Conservation (phyloP, 1,140 invertebrate genomes). For the Rhagoletis zephyria region DNA sequence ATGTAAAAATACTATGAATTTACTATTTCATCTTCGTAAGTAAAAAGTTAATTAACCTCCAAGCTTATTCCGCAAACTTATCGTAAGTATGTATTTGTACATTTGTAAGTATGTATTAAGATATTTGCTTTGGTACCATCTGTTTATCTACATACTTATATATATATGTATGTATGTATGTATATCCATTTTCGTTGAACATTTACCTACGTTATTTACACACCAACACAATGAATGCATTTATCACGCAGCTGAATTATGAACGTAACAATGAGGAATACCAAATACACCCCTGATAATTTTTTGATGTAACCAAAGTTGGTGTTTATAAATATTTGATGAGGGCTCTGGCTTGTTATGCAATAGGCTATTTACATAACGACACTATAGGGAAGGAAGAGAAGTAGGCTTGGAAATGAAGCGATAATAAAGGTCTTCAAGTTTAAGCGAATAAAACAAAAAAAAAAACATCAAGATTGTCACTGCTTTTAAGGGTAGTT, state of each 20-base stretch:
- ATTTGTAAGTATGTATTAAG: too few species aligned
- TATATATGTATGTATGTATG: too few species aligned
- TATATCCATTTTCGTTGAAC: not conserved
- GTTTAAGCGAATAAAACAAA: not conserved
- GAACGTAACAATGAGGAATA: not conserved
- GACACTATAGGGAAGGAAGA: constrained; percentile 27
- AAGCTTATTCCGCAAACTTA: too few species aligned
- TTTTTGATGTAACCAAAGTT: constrained; percentile 49
- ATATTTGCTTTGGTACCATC: too few species aligned
- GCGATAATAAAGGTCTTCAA: not conserved
- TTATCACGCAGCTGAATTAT: constrained; percentile 30
- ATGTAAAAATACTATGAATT: too few species aligned
- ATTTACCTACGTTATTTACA: constrained; percentile 28
- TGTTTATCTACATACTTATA: too few species aligned
- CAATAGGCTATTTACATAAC: constrained; percentile 49
- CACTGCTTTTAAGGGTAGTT: not conserved
- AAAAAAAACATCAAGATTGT: not conserved
- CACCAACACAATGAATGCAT: not conserved
- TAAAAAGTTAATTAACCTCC: too few species aligned
- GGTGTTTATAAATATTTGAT: constrained; percentile 47
- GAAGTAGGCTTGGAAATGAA: not conserved
- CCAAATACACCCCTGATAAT: constrained; percentile 46
- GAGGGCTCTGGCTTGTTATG: constrained; percentile 33
- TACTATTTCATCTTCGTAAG: too few species aligned
- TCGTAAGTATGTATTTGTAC: too few species aligned